These are phyloP conservation scores for Galleria mellonella DNA, from an alignment of 1,140 invertebrate species.

Conservation along the genomic window DNA sequence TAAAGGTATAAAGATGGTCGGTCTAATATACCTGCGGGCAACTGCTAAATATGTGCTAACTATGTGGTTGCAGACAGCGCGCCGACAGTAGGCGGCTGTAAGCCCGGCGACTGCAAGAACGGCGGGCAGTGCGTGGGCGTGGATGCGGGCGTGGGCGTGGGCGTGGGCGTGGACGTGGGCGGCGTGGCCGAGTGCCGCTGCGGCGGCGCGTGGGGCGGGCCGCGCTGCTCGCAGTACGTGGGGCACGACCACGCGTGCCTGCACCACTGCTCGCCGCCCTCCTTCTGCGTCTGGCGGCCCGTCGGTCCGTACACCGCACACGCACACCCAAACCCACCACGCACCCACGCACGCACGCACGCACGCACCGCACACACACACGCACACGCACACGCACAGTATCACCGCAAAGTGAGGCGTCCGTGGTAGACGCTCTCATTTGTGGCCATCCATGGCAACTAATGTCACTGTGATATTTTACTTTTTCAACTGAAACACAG, in stretches of 20 bases:
- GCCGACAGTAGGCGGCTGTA: conserved; percentile 7
- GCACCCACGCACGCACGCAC: no score
- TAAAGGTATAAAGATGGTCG: no score
- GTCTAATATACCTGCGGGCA: no score
- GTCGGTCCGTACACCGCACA: conserved; percentile 17
- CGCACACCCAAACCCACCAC: no score
- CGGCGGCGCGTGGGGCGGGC: conserved; percentile 69
- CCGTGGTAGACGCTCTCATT: no score
- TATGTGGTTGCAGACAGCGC: background rate
- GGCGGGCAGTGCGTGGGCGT: conserved; percentile 36
- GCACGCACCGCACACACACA: no score
- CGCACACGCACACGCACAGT: no score
- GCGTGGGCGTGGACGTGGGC: conserved; percentile 16
- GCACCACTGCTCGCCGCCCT: conserved; percentile 70
- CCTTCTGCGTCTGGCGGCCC: conserved; percentile 38
- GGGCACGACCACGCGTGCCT: conserved; percentile 77
- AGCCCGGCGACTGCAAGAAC: conserved; percentile 26
- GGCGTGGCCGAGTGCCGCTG: conserved; percentile 61
- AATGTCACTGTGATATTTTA: no score
- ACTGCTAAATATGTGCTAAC: no score
- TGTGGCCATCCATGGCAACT: no score
- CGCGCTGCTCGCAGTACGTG: conserved; percentile 72
- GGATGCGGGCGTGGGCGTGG: background rate
- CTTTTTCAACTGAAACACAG: background rate
- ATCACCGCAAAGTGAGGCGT: no score